phyloP scores from a whole-genome alignment of 1,140 invertebrate species.

The Xylocopa sonorina region DNA sequence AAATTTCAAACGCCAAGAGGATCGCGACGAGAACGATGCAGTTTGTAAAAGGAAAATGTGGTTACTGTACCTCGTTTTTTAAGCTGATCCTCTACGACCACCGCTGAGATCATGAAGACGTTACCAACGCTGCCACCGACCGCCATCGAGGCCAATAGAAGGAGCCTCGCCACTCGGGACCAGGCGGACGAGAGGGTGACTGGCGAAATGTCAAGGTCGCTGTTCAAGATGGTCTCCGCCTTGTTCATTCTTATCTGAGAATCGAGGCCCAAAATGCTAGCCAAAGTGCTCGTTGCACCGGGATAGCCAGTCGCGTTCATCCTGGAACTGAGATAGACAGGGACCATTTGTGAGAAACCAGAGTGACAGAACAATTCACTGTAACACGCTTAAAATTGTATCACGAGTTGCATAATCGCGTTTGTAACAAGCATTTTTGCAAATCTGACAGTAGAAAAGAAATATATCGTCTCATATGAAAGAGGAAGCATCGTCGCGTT shows the following conservation, averaged over 20 bases:
- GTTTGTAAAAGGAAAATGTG: too few relatives aligned
- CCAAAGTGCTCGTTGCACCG: slow-evolving; percentile 66
- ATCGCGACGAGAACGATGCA: too few relatives aligned
- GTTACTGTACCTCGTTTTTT: slow-evolving; percentile 84
- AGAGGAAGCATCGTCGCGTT: too few relatives aligned
- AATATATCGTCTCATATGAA: too few relatives aligned
- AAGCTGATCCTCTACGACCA: slow-evolving; percentile 88
- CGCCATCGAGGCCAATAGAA: slow-evolving; percentile 86
- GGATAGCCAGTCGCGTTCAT: slow-evolving; percentile 59
- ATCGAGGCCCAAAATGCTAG: slow-evolving; percentile 63
- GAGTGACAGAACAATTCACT: too few relatives aligned
- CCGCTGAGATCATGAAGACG: slow-evolving; percentile 89
- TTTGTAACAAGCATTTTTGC: too few relatives aligned
- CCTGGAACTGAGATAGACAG: slow-evolving; percentile 62
- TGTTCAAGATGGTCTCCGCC: slow-evolving; percentile 58
- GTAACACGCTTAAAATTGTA: too few relatives aligned
- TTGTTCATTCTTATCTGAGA: slow-evolving; percentile 68
- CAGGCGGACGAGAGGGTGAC: slow-evolving; percentile 86
- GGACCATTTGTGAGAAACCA: too few relatives aligned
- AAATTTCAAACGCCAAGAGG: too few relatives aligned
- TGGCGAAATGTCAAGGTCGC: slow-evolving; percentile 81
- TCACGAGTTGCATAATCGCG: too few relatives aligned
- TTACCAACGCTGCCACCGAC: slow-evolving; percentile 88
- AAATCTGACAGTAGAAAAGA: too few relatives aligned
- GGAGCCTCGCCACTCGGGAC: slow-evolving; percentile 86